phyloP scores from a whole-genome alignment of 1,140 invertebrate species.

The Maconellicoccus hirsutus region DNA sequence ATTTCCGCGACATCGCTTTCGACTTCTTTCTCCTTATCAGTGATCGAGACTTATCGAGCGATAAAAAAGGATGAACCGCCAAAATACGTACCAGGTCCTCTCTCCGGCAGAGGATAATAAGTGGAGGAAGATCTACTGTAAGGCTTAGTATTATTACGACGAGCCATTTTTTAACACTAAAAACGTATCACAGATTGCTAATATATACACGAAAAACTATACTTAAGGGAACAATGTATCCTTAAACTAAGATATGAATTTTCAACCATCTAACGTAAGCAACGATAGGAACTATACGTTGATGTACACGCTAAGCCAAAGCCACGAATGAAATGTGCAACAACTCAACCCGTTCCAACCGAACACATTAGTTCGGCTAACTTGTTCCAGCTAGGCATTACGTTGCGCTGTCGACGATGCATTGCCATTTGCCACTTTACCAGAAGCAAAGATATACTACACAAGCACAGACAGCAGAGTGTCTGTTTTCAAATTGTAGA shows the following conservation, averaged over 20 bases:
- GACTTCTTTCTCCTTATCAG: too few relatives aligned
- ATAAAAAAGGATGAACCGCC: neutral
- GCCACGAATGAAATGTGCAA: neutral
- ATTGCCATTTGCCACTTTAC: too few relatives aligned
- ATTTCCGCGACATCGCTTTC: too few relatives aligned
- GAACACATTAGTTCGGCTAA: neutral
- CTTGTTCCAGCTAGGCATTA: conserved; percentile 11
- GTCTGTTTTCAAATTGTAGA: neutral
- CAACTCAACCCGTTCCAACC: conserved; percentile 11
- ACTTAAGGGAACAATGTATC: neutral
- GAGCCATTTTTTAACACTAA: neutral
- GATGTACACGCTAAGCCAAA: neutral
- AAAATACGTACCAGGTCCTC: conserved; percentile 27
- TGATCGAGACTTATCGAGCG: too few relatives aligned
- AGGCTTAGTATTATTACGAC: neutral
- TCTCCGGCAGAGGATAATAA: conserved; percentile 26
- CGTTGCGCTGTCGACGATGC: neutral
- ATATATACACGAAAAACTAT: neutral
- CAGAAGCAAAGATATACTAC: neutral
- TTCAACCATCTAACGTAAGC: conserved; percentile 9
- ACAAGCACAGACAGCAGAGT: neutral
- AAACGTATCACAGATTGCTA: neutral
- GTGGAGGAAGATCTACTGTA: conserved; percentile 5
- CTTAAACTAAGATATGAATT: neutral
- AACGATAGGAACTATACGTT: neutral